phyloP scores from a whole-genome alignment of 37 sponge, comb jelly and placozoan genomes.

The Hormiphora californensis region DNA sequence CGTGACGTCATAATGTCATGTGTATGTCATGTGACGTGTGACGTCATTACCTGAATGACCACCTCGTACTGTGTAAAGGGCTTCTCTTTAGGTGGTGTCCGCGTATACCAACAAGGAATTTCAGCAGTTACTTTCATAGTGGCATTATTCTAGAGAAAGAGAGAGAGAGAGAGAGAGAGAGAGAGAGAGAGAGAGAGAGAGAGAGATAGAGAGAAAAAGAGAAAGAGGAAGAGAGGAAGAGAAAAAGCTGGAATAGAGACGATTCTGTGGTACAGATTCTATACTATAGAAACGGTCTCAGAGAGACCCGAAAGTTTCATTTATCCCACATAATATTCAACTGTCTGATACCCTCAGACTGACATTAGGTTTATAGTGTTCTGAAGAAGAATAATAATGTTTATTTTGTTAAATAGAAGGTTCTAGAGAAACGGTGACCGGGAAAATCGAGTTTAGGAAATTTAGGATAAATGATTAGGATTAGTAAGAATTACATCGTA shows the following conservation, averaged over 20 bases:
- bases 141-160: not conserved
- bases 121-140: not conserved
- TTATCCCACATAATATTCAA: too few relatives aligned
- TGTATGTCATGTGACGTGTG: too few relatives aligned
- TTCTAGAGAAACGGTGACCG: not conserved
- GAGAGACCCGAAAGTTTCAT: too few relatives aligned
- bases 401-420: not conserved
- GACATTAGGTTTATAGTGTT: too few relatives aligned
- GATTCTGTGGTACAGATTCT: too few relatives aligned
- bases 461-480: not conserved
- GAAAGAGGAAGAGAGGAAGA: too few relatives aligned
- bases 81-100: slow-evolving; percentile 1
- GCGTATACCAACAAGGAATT: slow-evolving; percentile 40
- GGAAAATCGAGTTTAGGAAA: not conserved
- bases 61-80: slow-evolving; percentile 37
- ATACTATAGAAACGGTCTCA: too few relatives aligned
- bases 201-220: too few relatives aligned
- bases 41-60: slow-evolving; percentile 34
- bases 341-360: too few relatives aligned
- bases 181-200: not conserved
- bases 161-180: not conserved
- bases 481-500: too few relatives aligned
- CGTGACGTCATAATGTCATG: too few relatives aligned
- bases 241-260: too few relatives aligned
- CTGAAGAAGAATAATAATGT: not conserved